Base-by-base conservation (phyloP, 2,888 invertebrate genomes). In the Drosophila nigritarsus region DNA sequence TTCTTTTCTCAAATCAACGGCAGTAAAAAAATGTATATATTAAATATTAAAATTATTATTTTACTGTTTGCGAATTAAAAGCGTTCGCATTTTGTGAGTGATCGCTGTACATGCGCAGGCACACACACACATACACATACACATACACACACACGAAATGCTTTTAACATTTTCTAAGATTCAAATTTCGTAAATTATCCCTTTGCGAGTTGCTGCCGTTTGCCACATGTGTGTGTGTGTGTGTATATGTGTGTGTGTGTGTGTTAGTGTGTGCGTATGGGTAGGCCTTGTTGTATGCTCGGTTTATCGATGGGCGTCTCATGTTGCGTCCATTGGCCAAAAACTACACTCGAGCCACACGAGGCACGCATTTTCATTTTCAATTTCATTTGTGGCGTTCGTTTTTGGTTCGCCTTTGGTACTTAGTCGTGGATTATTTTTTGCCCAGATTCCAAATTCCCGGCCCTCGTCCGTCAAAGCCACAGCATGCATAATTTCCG, bases 101-200 rank as follows among this genome's bases (percentile, higher is more conserved):
- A 15, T 30, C 42, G 42, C 56, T 56, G 56, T 56, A 56, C 89
- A 87, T 87, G 84, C 84, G 79, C 90, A 83, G 83, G 73, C 83
- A 73, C 65, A 78, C 60, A 81, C 65, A 73, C 53, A 59, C 51
- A 49, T 49, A 63, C 29, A 63, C 32, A 65, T 24, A 40, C 9
- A 34, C 45, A 66, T 53, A 69, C 62, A 50, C 48, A 38, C 51
- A 27, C 55, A 58, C 61, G 71, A 83, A 88, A 86, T 89, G 90
- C 90, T 90, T 89, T 89, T 87, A 89, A 87, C 87, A 87, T 85
- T 87, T 87, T 90, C 91, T 85, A 90, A 87, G 87, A 87, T 87
- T 90, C 91, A 87, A 87, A 87, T 87, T 87, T 87, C 90, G 91
- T 87, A 87, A 87, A 90, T 87, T 90, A 87, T 90, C 90, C 87